phyloP scores from a whole-genome alignment of 1,140 invertebrate species.

The Pachyrhynchus sulphureomaculatus region DNA sequence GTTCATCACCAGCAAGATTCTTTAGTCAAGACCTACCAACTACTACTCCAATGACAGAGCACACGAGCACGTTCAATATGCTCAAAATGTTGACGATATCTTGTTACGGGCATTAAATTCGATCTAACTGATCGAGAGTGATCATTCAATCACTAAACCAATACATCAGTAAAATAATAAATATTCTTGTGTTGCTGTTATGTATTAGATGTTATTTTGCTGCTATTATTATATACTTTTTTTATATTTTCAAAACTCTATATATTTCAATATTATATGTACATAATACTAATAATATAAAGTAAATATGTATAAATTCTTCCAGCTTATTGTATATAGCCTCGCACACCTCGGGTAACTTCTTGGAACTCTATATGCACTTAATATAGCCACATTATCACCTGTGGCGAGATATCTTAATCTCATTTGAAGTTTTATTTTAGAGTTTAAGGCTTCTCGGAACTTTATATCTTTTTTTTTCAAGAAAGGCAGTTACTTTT shows the following conservation, averaged over 20 bases:
- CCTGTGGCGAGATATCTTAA: constrained; percentile 19
- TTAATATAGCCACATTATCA: too few species aligned
- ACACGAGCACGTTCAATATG: not conserved
- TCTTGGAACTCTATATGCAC: not conserved
- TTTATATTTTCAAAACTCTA: too few species aligned
- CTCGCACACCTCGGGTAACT: not conserved
- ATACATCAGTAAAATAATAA: too few species aligned
- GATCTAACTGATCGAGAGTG: too few species aligned
- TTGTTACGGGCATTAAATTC: constrained; percentile 3
- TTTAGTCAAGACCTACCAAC: not conserved
- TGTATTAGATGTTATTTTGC: too few species aligned
- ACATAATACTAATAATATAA: too few species aligned
- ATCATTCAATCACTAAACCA: too few species aligned
- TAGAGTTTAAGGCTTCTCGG: not conserved
- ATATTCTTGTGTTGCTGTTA: too few species aligned
- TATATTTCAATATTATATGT: too few species aligned
- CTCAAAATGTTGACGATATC: not conserved
- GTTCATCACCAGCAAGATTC: not conserved
- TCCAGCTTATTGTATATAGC: constrained; percentile 7
- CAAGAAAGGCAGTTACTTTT: constrained; percentile 5
- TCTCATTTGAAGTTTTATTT: not conserved
- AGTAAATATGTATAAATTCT: too few species aligned
- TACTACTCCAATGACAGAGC: constrained; percentile 8
- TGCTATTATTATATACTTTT: too few species aligned
- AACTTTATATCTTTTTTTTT: constrained; percentile 13